Evolutionary conservation across 2,797 vertebrate genomes (phyloP).

Genomic region (Poecilia velifera): DNA sequence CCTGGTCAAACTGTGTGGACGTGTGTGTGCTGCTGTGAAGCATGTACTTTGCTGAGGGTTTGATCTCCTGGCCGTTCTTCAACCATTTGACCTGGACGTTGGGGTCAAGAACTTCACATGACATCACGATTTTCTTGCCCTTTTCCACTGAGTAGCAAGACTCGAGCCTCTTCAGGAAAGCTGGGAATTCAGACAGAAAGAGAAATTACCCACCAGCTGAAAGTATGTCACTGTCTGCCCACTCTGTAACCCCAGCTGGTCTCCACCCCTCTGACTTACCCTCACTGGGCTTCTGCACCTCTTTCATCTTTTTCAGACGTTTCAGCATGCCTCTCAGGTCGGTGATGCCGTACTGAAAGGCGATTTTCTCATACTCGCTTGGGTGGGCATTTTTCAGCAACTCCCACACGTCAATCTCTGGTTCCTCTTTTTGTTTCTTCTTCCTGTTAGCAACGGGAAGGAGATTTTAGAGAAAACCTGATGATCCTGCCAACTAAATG

Average conservation of each 20-base stretch:
- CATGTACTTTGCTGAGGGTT: constrained; percentile 88
- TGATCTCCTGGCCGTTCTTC: constrained; percentile 92
- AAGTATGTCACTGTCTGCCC: not conserved
- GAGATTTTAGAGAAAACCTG: not conserved
- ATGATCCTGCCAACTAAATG: constrained; percentile 16
- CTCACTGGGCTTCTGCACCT: constrained; percentile 80
- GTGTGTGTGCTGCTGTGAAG: constrained; percentile 6
- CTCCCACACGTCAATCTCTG: constrained; percentile 87
- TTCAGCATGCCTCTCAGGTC: constrained; percentile 94
- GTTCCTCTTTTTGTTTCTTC: constrained; percentile 72
- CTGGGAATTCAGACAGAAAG: constrained; percentile 59
- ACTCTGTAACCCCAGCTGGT: not conserved
- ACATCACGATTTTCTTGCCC: constrained; percentile 88
- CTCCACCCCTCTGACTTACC: constrained; percentile 66
- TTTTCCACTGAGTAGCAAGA: constrained; percentile 89
- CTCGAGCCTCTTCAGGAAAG: constrained; percentile 88
- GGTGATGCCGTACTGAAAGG: constrained; percentile 91
- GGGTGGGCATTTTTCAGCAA: constrained; percentile 90
- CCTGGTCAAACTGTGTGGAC: not conserved
- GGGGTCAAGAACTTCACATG: constrained; percentile 86
- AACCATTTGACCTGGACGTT: constrained; percentile 87
- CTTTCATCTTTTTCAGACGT: constrained; percentile 89
- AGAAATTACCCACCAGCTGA: constrained; percentile 16
- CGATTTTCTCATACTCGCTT: constrained; percentile 92
- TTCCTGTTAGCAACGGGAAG: constrained; percentile 58